Percentiles rank a stretch among this genome's conserved stretches.
phyloP scores from a whole-genome alignment of 1,140 invertebrate species.

The Drosophila auraria region DNA sequence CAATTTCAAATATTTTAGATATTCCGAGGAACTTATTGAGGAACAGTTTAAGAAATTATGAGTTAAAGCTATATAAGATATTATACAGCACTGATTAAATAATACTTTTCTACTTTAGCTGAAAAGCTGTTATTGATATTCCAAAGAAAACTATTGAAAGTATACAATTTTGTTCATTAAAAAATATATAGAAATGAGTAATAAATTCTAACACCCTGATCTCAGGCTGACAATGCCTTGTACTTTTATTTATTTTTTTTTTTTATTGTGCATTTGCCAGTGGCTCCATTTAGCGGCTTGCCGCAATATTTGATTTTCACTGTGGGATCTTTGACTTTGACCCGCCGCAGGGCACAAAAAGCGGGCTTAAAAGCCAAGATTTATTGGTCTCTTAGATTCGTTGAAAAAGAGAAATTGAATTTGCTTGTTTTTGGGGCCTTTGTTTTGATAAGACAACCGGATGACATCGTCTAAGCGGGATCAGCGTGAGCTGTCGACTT shows the following conservation, averaged over 20 bases:
- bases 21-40: neutral
- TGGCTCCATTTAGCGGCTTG: constrained; percentile 22
- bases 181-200: too few relatives aligned
- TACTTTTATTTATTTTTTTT: neutral
- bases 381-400: constrained; percentile 64
- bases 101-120: too few relatives aligned
- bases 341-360: constrained; percentile 49
- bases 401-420: constrained; percentile 58
- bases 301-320: constrained; percentile 49
- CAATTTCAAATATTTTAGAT: neutral
- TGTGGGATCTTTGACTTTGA: constrained; percentile 52
- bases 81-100: neutral
- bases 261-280: constrained; percentile 13
- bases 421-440: constrained; percentile 47
- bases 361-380: constrained; percentile 54
- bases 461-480: constrained; percentile 31
- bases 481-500: constrained; percentile 31
- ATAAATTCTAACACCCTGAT: neutral
- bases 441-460: constrained; percentile 49
- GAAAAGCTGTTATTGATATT: too few relatives aligned
- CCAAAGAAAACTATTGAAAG: too few relatives aligned
- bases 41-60: neutral
- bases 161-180: too few relatives aligned
- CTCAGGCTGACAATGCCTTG: neutral
- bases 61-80: too few relatives aligned